These are phyloP conservation scores for Limnothrissa miodon DNA, from an alignment of 2,113 vertebrate species.

Conservation along the genomic window DNA sequence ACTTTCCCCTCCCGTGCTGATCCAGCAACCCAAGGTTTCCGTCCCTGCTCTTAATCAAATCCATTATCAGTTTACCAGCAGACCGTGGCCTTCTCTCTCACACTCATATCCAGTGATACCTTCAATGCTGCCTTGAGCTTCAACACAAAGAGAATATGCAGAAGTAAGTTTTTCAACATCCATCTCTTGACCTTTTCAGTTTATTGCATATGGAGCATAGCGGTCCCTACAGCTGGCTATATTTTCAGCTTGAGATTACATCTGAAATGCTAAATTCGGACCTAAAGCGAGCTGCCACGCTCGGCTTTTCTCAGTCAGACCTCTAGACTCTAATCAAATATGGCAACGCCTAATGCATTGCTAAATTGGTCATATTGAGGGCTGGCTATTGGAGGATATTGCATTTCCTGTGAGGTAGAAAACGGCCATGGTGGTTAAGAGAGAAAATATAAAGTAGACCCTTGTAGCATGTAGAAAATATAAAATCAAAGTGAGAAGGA, in stretches of 20 bases:
- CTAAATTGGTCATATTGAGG: slow-evolving; percentile 7
- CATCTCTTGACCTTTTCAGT: not conserved
- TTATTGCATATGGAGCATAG: not conserved
- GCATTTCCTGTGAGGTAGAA: slow-evolving; percentile 13
- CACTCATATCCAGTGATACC: not conserved
- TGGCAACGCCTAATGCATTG: not conserved
- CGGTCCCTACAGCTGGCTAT: not conserved
- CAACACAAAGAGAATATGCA: slow-evolving; percentile 16
- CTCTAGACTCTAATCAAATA: not conserved
- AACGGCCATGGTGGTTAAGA: not conserved
- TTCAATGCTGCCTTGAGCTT: not conserved
- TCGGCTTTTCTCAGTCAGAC: not conserved
- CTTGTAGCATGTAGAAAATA: not conserved
- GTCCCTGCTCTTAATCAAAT: slow-evolving; percentile 3
- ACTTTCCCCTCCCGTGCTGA: slow-evolving; percentile 12
- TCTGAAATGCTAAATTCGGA: slow-evolving; percentile 13
- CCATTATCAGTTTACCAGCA: slow-evolving; percentile 7
- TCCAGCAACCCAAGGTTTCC: slow-evolving; percentile 9
- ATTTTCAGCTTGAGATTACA: not conserved
- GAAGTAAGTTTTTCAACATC: slow-evolving; percentile 16
- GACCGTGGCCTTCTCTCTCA: not conserved
- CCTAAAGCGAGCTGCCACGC: not conserved
- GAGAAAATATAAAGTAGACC: not conserved
- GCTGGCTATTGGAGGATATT: slow-evolving; percentile 10
- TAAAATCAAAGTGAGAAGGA: not conserved